These are phyloP conservation scores for Caenorhabditis briggsae DNA, from an alignment of 1,140 invertebrate species.

Conservation along the genomic window DNA sequence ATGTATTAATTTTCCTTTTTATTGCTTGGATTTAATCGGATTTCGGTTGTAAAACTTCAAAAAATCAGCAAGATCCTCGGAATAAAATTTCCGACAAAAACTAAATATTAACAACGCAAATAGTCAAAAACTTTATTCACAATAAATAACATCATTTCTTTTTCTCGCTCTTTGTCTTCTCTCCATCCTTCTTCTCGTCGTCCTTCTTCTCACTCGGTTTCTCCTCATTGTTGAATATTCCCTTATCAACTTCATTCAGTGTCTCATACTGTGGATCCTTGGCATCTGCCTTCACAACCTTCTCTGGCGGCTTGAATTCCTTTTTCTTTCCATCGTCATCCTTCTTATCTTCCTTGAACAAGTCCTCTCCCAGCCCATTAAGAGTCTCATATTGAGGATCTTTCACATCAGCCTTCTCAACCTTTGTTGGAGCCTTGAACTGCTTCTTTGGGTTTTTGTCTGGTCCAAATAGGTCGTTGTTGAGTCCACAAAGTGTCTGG, in stretches of 20 bases:
- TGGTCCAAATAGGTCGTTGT: slow-evolving; percentile 30
- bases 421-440: slow-evolving; percentile 45
- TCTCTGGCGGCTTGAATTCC: slow-evolving; percentile 34
- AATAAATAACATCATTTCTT: not conserved
- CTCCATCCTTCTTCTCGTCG: not conserved
- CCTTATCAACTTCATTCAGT: slow-evolving; percentile 34
- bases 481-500: slow-evolving; percentile 20
- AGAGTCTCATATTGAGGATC: slow-evolving; percentile 43
- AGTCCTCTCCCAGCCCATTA: slow-evolving; percentile 1
- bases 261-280: slow-evolving; percentile 53
- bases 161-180: not conserved
- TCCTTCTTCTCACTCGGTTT: slow-evolving; percentile 38
- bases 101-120: not conserved
- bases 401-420: slow-evolving; percentile 49
- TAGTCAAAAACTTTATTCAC: not conserved
- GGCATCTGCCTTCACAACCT: slow-evolving; percentile 41
- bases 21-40: too few species aligned
- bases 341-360: slow-evolving; percentile 44
- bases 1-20: too few species aligned
- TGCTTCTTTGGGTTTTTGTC: slow-evolving; percentile 41
- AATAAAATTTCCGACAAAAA: too few species aligned
- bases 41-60: not conserved
- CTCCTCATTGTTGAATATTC: slow-evolving; percentile 38
- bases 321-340: slow-evolving; percentile 15
- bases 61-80: not conserved